A percentile compares a stretch with the other conserved stretches of the same genome.
Evolutionary conservation across 2,888 invertebrate genomes (phyloP).

Genomic region (Dilophus febrilis): DNA sequence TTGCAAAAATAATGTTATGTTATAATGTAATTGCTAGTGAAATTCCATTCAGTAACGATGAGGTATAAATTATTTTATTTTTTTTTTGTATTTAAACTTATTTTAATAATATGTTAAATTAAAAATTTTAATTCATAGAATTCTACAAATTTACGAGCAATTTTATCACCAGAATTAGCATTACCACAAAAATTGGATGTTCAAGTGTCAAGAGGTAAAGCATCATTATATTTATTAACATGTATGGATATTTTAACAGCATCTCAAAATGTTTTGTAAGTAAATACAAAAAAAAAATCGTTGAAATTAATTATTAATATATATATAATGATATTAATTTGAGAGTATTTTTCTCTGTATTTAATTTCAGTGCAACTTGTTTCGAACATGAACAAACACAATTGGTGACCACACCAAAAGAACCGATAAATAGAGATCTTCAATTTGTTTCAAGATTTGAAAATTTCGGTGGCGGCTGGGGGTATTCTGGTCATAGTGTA

Average conservation of each 20-base stretch:
- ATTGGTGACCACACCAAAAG: conserved; percentile 17
- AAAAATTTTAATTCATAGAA: background rate
- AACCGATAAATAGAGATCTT: conserved; percentile 24
- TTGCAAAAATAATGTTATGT: conserved; percentile 42
- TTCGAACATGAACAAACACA: conserved; percentile 17
- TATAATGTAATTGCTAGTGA: conserved; percentile 75
- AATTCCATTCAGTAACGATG: conserved; percentile 24
- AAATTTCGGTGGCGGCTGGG: conserved; percentile 95
- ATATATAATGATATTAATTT: no score
- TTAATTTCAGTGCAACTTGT: conserved; percentile 20
- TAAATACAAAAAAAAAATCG: no score
- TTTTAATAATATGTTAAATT: background rate
- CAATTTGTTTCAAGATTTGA: conserved; percentile 70
- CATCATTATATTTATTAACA: conserved; percentile 77
- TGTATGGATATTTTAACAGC: conserved; percentile 78
- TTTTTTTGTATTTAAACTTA: no score
- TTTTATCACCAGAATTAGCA: conserved; percentile 66
- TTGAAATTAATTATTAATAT: no score
- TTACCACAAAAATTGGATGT: conserved; percentile 54
- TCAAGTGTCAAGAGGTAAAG: conserved; percentile 64
- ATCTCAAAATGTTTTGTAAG: conserved; percentile 52
- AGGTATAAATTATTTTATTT: conserved; percentile 17
- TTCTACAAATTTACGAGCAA: conserved; percentile 27
- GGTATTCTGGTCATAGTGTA: conserved; percentile 89
- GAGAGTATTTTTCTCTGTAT: no score